Evolutionary conservation across 2,797 vertebrate genomes (phyloP), one percentile per base, ranked within the genome.

Genomic region (Stomatorhinus walkeri): DNA sequence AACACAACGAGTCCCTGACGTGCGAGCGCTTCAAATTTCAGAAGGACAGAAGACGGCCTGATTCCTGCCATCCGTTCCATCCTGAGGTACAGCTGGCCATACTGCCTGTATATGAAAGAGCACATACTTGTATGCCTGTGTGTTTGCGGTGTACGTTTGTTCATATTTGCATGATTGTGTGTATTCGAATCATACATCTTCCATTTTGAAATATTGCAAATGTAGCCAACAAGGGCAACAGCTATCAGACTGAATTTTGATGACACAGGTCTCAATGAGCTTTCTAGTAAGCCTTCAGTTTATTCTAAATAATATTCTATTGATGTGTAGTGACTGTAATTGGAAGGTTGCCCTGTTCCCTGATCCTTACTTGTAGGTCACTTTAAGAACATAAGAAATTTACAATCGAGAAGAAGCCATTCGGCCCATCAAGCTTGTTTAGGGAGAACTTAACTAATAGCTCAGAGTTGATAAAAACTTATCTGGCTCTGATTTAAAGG

Each of bases 1-100:
- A 94, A 99, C 98, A 99, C 98, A 99, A 99, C 88, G 98, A 99
- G 96, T 99, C 98, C 90, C 96, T 99, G 36, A 99, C 99, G 94
- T 99, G 98, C 88, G 98, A 99, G 90, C 96, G 98, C 83, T 91
- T 99, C 92, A 99, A 98, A 95, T 97, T 96, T 89, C 98, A 99
- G 93, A 99, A 99, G 95, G 98, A 98, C 94, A 96, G 98, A 94
- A 95, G 97, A 90, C 97, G 98, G 10, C 98, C 98, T 19, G 98
- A 99, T 92, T 97, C 97, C 72, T 99, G 98, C 93, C 98, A 99
- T 88, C 97, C 98, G 90, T 99, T 98, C 92, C 98, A 99, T 91
- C 97, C 97, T 24, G 97, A 99, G 96, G 98, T 99, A 91, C 9
- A 14, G 48, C 5, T 43, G 40, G 12, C 10, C 12, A 14, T 9